These are phyloP conservation scores for Hypomesus transpacificus DNA, from an alignment of 2,113 vertebrate genomes.

Conservation along the genomic window DNA sequence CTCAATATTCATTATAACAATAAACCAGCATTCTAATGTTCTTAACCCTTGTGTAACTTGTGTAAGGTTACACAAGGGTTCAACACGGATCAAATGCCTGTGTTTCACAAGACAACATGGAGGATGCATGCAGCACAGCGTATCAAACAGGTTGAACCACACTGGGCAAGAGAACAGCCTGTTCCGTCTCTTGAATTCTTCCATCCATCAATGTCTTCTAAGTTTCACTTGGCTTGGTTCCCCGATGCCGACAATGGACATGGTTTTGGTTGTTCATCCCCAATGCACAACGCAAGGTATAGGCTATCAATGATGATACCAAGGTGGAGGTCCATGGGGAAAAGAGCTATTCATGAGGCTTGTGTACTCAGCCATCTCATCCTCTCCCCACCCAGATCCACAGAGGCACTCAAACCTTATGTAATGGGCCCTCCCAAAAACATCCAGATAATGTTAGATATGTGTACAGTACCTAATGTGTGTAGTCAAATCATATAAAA, in stretches of 20 bases:
- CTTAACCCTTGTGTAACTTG: too few relatives aligned
- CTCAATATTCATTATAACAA: too few relatives aligned
- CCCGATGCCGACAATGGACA: constrained; percentile 28
- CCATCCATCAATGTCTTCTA: not conserved
- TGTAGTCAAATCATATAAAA: too few relatives aligned
- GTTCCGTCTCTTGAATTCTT: not conserved
- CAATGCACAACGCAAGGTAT: constrained; percentile 2
- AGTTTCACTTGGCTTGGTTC: constrained; percentile 39
- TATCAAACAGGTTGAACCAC: not conserved
- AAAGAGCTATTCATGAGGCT: constrained; percentile 10
- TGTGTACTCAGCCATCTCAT: too few relatives aligned
- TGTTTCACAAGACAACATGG: not conserved
- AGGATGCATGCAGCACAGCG: not conserved
- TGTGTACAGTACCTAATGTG: too few relatives aligned
- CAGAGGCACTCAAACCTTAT: too few relatives aligned
- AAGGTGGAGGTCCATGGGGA: constrained; percentile 13
- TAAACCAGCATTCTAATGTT: too few relatives aligned
- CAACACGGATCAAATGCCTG: too few relatives aligned
- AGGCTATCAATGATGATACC: constrained; percentile 24
- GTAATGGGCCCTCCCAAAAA: too few relatives aligned
- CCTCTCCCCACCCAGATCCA: too few relatives aligned
- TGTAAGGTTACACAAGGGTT: too few relatives aligned
- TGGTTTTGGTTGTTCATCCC: constrained; percentile 18
- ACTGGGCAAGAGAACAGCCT: not conserved
- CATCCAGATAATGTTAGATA: too few relatives aligned